Evolutionary conservation across 2,113 vertebrate genomes (phyloP), one percentile per base, ranked within the genome.

Genomic region (Clarias macrocephalus): DNA sequence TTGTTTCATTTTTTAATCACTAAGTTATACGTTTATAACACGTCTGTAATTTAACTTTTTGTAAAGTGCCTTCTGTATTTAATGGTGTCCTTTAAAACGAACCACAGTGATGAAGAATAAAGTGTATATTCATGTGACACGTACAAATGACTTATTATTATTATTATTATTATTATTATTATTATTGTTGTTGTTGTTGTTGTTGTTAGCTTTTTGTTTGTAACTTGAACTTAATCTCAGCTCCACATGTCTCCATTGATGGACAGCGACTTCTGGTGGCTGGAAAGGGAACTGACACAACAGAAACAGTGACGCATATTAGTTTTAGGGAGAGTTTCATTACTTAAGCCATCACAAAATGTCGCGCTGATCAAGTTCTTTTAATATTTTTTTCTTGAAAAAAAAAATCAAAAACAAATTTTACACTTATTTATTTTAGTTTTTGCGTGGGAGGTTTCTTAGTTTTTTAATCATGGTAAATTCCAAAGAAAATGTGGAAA

Each of bases 31-130:
- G 95, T 93, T 86, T 93, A 92, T 91, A 93, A 93, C 91, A 92
- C 82, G 91, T 93, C 85, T 93, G 86, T 95, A 90, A 94, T 95
- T 94, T 93, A 91, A 94, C 86, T 92, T 93, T 95, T 97, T 98
- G 96, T 97, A 99, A 48, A 99, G 97, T 99, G 98, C 98, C 98
- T 99, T 99, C 96, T 94, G 93, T 95, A 96, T 92, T 96, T 94
- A 96, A 96, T 95, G 56, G 90, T 97, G 94, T 96, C 93, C 94
- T 96, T 96, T 90, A 70, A 88, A 91, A 92, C 96, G 86, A 62
- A 92, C 90, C 56, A 89, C 85, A 85, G 89, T 92, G 84, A 88
- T 84, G 90, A 90, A 91, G 73, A 91, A 93, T 90, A 88, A 90
- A 93, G 80, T 88, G 86, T 88, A 87, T 88, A 87, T 93, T 81